Evolutionary conservation across 1,140 invertebrate genomes (phyloP), one percentile per base, ranked within the genome.

Genomic region (Gonatopus flavifemur): DNA sequence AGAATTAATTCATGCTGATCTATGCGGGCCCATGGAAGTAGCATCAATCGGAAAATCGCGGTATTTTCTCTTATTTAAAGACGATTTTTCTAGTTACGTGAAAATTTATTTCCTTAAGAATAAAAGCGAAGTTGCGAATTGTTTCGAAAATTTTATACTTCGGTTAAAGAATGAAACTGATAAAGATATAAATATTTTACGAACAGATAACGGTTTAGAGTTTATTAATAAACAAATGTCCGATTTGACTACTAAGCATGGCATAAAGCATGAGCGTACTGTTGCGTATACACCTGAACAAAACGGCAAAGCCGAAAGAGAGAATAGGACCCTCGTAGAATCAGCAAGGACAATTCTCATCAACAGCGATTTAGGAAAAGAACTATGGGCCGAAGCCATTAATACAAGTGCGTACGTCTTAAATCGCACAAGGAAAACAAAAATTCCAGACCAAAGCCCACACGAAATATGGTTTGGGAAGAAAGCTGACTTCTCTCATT

Each of bases 191-290:
- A 69, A 73, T 50, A 43, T 21, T 3, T 41, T 82, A 3, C 58
- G 72, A 54, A 69, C 62, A 21, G 78, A 81, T 46, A 78, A 76
- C 64, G 78, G 74, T 10, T n/a, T 57, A 12, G 74, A 79, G 33
- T 76, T 74, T 52, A 31, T 67, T 1, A 77, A 74, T 44, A 52
- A 56, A 47, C 57, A 67, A 25, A 43, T 78, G 4, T 50, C 63
- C 46, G 45, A 70, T 16, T 35, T 70, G 8, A 59, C 65, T 1
- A 12, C 40, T 20, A 45, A 31, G 33, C 24, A 42, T 35, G 70
- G 70, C 8, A 72, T 78, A 21, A 42, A 31, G 20, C 70, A 79
- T 48, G 62, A 76, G 57, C 64, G 43, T 5, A 65, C 65, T 16
- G 64, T 70, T 16, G 41, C 69, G 2, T 80, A 80, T 49, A n/a